Conservation (phyloP, 2,113 vertebrate genomes). For the Mellivora capensis region DNA sequence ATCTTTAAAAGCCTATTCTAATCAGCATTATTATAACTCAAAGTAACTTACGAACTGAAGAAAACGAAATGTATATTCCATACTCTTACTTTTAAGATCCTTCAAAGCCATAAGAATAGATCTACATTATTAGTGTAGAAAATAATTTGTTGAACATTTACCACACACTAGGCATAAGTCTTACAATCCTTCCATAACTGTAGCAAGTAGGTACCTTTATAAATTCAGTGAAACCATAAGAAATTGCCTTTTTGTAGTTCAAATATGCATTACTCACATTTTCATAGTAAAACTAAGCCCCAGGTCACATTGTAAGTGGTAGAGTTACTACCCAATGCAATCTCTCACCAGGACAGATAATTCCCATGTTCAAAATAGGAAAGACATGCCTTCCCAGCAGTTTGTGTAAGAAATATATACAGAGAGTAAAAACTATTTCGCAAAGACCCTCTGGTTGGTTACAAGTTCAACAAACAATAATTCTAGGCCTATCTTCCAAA, state of each 20-base stretch:
- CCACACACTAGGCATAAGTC: background rate
- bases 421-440: background rate
- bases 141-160: constrained; percentile 8
- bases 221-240: background rate
- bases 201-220: background rate
- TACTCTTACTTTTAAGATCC: background rate
- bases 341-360: background rate
- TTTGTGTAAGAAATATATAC: constrained; percentile 23
- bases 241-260: constrained; percentile 6
- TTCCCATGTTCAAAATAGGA: background rate
- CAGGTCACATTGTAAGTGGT: background rate
- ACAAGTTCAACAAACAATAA: background rate
- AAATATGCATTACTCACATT: background rate
- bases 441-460: background rate
- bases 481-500: background rate
- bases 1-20: constrained; percentile 20
- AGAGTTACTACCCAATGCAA: background rate
- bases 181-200: background rate
- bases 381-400: background rate
- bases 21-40: constrained; percentile 4
- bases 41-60: background rate
- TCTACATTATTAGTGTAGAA: background rate
- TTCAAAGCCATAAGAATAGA: background rate
- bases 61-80: constrained; percentile 23
- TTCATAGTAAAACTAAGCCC: background rate